Evolutionary conservation across 2,113 vertebrate species (phyloP).

Genomic region (Arizona elegans): DNA sequence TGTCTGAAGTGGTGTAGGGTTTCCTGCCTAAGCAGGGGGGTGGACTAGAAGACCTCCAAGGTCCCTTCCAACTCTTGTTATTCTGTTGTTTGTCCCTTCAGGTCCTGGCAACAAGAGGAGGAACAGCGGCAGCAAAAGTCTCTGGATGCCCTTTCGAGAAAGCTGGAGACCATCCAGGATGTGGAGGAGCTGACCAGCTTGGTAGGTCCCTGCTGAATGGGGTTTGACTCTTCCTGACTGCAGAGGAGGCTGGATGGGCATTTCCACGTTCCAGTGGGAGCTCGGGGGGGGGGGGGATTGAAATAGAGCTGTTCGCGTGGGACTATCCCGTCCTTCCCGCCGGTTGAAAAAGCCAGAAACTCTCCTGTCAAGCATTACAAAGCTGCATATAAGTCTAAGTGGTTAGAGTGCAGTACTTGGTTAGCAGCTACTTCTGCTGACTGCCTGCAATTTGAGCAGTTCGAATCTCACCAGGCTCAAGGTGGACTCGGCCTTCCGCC

Average conservation of each 20-base stretch:
- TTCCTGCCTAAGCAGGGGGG: no score
- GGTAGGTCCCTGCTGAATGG: slow-evolving; percentile 69
- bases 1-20: no score
- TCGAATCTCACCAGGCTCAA: no score
- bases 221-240: neutral
- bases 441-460: no score
- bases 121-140: slow-evolving; percentile 76
- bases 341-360: no score
- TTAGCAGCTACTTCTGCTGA: no score
- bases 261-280: neutral
- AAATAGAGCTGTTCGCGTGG: no score
- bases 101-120: slow-evolving; percentile 69
- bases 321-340: neutral
- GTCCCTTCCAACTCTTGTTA: no score
- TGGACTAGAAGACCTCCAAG: no score
- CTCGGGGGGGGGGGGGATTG: neutral
- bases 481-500: no score
- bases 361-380: no score
- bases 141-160: slow-evolving; percentile 75
- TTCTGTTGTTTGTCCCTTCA: slow-evolving; percentile 16
- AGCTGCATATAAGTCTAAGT: neutral
- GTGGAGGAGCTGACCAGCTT: slow-evolving; percentile 86
- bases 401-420: no score
- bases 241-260: accelerated
- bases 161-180: slow-evolving; percentile 80